These are phyloP conservation scores for Ceratina calcarata DNA, from an alignment of 1,140 invertebrate species.

Conservation along the genomic window DNA sequence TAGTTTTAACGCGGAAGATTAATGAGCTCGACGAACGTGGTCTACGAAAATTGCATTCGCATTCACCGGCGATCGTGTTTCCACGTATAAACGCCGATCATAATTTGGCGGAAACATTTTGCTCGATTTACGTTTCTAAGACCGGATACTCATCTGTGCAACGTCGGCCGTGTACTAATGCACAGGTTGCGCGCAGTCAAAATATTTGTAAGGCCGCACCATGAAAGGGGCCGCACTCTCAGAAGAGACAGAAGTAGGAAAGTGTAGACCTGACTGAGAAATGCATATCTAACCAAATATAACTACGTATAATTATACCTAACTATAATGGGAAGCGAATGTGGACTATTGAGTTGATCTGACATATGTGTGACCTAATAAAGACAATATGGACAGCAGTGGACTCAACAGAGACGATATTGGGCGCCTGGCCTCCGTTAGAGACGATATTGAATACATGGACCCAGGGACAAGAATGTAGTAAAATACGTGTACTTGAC, in stretches of 20 bases:
- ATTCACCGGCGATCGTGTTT: constrained; percentile 3
- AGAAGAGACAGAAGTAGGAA: no score
- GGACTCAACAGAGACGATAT: neutral
- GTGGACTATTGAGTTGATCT: neutral
- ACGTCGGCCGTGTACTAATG: no score
- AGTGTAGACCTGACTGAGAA: no score
- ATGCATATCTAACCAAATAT: no score
- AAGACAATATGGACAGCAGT: constrained; percentile 4
- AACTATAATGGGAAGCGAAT: neutral
- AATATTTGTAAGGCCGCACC: no score
- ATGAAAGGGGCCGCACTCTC: no score
- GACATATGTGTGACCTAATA: constrained; percentile 9
- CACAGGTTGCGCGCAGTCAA: no score
- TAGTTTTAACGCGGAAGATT: constrained; percentile 41
- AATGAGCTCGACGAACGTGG: constrained; percentile 37
- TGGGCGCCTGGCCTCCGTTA: neutral
- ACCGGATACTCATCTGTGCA: no score
- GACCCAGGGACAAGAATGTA: neutral
- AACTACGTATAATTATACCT: no score
- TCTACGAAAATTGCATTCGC: constrained; percentile 41
- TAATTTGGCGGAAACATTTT: constrained; percentile 21
- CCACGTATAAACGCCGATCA: neutral
- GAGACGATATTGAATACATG: neutral
- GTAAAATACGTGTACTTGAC: no score
- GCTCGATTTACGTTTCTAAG: constrained; percentile 33